Conservation (phyloP, 2,113 vertebrate species). For the Neolamprologus tretocephalus region DNA sequence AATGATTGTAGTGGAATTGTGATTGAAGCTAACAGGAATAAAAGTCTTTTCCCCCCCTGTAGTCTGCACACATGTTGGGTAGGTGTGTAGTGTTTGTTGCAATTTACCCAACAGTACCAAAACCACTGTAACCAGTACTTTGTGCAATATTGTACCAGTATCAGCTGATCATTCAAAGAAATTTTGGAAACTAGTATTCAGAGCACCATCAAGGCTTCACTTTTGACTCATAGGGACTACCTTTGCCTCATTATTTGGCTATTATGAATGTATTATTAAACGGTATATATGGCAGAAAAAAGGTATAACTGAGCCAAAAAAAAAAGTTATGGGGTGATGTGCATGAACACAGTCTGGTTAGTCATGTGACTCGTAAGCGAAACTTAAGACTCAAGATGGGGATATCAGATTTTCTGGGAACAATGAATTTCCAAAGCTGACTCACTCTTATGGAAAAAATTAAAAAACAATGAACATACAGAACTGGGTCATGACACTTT, state of each 20-base stretch:
- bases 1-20: neutral
- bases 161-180: neutral
- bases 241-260: neutral
- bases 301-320: neutral
- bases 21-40: neutral
- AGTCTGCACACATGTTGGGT: neutral
- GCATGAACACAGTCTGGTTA: neutral
- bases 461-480: neutral
- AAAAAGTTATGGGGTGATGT: neutral
- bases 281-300: fast-evolving
- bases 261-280: neutral
- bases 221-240: neutral
- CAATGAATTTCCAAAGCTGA: neutral
- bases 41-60: neutral
- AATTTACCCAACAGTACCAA: neutral
- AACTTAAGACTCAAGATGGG: neutral
- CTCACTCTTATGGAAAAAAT: neutral
- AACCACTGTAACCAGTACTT: neutral
- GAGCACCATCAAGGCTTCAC: neutral
- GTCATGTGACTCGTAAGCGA: neutral
- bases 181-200: neutral
- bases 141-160: neutral
- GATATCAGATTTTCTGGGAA: neutral
- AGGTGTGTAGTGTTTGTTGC: neutral
- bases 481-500: neutral